phyloP scores from a whole-genome alignment of 2,113 vertebrate species.

The Callopanchax toddi region DNA sequence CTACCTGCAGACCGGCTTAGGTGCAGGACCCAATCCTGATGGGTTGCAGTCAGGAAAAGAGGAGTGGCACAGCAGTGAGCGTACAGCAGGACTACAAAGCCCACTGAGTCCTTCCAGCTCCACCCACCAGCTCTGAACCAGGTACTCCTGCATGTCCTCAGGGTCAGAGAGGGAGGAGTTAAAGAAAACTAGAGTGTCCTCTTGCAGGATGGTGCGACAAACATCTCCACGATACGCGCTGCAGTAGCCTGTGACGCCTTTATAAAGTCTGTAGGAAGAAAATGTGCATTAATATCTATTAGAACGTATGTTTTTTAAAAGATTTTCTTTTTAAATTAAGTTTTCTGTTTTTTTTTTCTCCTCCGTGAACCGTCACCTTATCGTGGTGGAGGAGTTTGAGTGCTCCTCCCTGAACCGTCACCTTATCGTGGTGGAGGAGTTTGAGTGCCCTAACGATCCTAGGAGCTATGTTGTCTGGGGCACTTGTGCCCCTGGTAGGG shows the following conservation, averaged over 20 bases:
- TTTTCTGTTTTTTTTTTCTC: no score
- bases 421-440: no score
- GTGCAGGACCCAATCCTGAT: slow-evolving; percentile 83
- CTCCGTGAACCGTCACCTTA: no score
- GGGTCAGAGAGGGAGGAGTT: slow-evolving; percentile 89
- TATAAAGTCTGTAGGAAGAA: slow-evolving; percentile 82
- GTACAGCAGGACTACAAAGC: slow-evolving; percentile 85
- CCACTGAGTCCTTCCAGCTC: slow-evolving; percentile 85
- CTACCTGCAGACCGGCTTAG: slow-evolving; percentile 95
- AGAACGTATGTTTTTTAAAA: no score
- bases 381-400: no score
- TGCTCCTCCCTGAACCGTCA: no score
- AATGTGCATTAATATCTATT: background rate
- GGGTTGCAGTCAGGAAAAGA: slow-evolving; percentile 92
- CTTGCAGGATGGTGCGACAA: slow-evolving; percentile 80
- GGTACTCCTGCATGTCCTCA: slow-evolving; percentile 89
- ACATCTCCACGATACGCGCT: slow-evolving; percentile 90
- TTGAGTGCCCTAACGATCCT: no score
- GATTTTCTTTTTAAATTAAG: no score
- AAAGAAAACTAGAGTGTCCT: slow-evolving; percentile 89
- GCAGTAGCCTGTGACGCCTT: slow-evolving; percentile 89
- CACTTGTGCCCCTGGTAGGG: no score
- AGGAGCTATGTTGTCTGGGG: no score
- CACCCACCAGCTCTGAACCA: slow-evolving; percentile 85
- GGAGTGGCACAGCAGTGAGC: slow-evolving; percentile 88